Evolutionary conservation across 1,140 invertebrate species (phyloP).

Genomic region (Ericerus pela): DNA sequence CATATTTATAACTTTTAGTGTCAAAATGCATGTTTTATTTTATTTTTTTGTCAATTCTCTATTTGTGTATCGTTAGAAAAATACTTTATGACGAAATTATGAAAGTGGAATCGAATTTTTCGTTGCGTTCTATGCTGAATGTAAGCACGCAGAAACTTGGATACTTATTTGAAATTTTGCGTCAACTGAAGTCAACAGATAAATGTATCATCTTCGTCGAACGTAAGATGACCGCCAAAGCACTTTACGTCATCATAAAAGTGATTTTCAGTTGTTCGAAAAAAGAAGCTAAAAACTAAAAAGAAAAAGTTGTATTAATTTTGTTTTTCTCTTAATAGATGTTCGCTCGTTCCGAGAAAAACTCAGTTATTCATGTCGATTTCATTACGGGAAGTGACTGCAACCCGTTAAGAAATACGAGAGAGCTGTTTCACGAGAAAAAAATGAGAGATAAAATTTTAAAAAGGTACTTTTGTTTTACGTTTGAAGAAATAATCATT

Average conservation of each 20-base stretch:
- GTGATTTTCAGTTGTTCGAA: slow-evolving; percentile 32
- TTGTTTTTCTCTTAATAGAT: neutral
- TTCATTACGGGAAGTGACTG: slow-evolving; percentile 5
- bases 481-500: too few relatives aligned
- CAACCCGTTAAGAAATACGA: slow-evolving; percentile 2
- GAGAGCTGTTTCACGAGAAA: neutral
- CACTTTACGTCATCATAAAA: slow-evolving; percentile 56
- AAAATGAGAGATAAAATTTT: neutral
- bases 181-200: slow-evolving; percentile 29
- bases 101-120: slow-evolving; percentile 15
- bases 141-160: slow-evolving; percentile 42
- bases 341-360: neutral
- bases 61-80: slow-evolving; percentile 27
- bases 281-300: too few relatives aligned
- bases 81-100: slow-evolving; percentile 27
- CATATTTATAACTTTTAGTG: too few relatives aligned
- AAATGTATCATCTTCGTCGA: slow-evolving; percentile 60
- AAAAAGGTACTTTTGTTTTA: neutral
- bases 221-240: slow-evolving; percentile 56
- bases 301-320: neutral
- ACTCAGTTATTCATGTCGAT: neutral
- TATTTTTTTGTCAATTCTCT: too few relatives aligned
- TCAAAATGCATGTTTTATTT: too few relatives aligned
- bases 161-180: slow-evolving; percentile 39
- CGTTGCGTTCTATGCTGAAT: too few relatives aligned